A percentile compares a stretch with the other conserved stretches of the same genome.
These are phyloP conservation scores for Myripristis jacobus DNA, from an alignment of 2,797 vertebrate species.

Conservation along the genomic window DNA sequence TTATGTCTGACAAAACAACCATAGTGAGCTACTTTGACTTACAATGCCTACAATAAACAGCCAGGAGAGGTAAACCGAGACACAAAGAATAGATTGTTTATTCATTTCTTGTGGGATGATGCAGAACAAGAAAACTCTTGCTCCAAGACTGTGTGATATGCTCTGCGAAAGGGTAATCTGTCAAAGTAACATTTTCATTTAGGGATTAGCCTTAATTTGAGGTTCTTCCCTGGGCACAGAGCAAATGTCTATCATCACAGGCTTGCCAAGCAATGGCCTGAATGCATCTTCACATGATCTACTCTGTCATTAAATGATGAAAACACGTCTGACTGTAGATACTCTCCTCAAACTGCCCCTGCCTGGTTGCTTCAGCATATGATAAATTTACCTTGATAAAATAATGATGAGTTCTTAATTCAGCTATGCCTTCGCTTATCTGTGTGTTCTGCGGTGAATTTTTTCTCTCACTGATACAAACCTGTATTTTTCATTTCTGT, in stretches of 20 bases:
- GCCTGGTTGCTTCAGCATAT: neutral
- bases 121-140: constrained; percentile 23
- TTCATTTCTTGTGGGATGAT: constrained; percentile 42
- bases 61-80: constrained; percentile 20
- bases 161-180: constrained; percentile 64
- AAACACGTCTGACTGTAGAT: constrained; percentile 39
- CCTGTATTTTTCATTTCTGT: too few relatives aligned
- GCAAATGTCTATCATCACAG: constrained; percentile 71
- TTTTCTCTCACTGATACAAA: too few relatives aligned
- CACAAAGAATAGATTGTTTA: constrained; percentile 50
- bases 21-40: constrained; percentile 56
- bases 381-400: neutral
- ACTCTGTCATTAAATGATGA: constrained; percentile 59
- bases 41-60: constrained; percentile 41
- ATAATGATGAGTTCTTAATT: too few relatives aligned
- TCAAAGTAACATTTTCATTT: constrained; percentile 74
- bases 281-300: constrained; percentile 45
- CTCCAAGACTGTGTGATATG: constrained; percentile 7
- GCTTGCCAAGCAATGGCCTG: constrained; percentile 44
- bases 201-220: constrained; percentile 79
- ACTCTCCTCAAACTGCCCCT: neutral
- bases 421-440: too few relatives aligned
- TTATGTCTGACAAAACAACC: constrained; percentile 67
- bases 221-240: constrained; percentile 56
- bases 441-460: too few relatives aligned